Percentiles rank a stretch among this genome's conserved stretches.
Evolutionary conservation across 2,113 vertebrate species (phyloP).

Genomic region (Lanius collurio): DNA sequence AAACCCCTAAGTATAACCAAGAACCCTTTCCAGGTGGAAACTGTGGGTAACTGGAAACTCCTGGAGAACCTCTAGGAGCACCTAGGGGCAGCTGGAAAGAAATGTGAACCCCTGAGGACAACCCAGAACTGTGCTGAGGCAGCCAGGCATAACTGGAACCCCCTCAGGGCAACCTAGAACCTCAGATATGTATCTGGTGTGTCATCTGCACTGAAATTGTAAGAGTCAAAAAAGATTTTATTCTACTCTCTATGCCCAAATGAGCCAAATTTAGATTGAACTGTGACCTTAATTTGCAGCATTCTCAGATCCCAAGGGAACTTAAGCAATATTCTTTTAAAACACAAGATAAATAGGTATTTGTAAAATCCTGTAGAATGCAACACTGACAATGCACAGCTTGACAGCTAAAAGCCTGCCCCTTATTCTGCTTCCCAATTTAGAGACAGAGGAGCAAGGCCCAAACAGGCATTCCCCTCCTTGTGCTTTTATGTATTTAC

Average conservation of each 20-base stretch:
- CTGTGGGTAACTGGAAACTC: neutral
- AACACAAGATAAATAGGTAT: neutral
- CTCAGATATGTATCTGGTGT: neutral
- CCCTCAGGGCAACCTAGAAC: neutral
- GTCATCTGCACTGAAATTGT: neutral
- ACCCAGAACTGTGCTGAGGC: neutral
- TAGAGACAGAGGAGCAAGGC: neutral
- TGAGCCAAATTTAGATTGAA: neutral
- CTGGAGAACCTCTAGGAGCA: neutral
- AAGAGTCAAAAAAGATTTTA: neutral
- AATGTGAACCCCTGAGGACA: neutral
- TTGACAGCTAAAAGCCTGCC: neutral
- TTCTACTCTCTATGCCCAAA: neutral
- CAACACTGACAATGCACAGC: neutral
- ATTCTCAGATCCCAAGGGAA: neutral
- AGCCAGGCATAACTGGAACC: neutral
- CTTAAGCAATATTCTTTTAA: neutral
- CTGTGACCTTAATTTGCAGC: neutral
- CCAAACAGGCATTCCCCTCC: neutral
- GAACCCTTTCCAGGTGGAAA: neutral
- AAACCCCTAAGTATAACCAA: neutral
- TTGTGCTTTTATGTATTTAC: neutral
- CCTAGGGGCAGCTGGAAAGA: neutral
- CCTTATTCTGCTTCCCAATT: neutral
- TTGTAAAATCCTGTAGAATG: neutral